Percentiles rank a stretch among this genome's conserved stretches.
These are phyloP conservation scores for Todiramphus chloris DNA, from an alignment of 2,113 vertebrate genomes.

Conservation along the genomic window DNA sequence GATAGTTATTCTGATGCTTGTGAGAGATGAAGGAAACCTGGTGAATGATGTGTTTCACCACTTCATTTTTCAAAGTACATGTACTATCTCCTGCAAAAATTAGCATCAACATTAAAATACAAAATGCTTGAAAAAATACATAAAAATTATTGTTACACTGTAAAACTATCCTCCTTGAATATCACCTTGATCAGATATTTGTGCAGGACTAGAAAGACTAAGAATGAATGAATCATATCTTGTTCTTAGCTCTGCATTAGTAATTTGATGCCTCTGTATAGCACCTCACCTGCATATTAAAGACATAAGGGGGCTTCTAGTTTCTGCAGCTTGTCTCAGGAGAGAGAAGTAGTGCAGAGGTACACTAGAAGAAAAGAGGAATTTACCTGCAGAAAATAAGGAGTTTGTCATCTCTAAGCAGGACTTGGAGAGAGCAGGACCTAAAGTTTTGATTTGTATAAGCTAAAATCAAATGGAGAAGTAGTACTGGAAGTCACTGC, in stretches of 20 bases:
- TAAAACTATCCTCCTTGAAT: constrained; percentile 46
- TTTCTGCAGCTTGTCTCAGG: neutral
- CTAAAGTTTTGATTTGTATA: neutral
- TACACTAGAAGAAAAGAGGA: neutral
- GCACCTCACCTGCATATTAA: constrained; percentile 20
- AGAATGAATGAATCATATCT: constrained; percentile 38
- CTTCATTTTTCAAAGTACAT: neutral
- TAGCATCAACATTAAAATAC: constrained; percentile 12
- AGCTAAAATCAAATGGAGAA: neutral
- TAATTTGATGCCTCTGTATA: constrained; percentile 22
- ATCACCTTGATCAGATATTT: constrained; percentile 43
- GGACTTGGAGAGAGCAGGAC: neutral
- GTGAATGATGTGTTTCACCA: neutral
- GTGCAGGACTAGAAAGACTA: neutral
- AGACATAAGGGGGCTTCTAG: neutral
- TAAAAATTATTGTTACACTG: constrained; percentile 11
- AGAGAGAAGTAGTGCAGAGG: neutral
- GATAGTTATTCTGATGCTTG: neutral
- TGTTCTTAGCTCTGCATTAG: constrained; percentile 21
- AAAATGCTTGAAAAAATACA: constrained; percentile 8
- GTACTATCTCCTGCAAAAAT: neutral
- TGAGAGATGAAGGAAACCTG: neutral
- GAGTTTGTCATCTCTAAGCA: neutral
- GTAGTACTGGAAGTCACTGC: neutral
- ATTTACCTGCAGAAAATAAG: neutral